phyloP scores from a whole-genome alignment of 2,113 vertebrate species.

The Triplophysa siluroides region DNA sequence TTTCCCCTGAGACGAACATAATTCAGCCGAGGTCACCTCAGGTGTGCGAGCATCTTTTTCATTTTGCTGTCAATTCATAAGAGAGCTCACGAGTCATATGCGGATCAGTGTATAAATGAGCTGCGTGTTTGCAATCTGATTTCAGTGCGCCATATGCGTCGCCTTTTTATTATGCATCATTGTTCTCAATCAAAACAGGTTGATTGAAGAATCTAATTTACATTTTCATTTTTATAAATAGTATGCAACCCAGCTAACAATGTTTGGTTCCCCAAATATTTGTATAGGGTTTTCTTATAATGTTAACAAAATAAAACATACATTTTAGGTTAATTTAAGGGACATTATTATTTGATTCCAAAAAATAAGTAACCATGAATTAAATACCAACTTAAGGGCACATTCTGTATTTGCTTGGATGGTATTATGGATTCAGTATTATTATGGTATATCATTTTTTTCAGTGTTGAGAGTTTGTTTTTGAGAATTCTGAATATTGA shows the following conservation, averaged over 20 bases:
- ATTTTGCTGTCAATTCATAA: slow-evolving; percentile 22
- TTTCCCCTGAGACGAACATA: not conserved
- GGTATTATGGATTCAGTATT: too few species aligned
- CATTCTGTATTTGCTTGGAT: too few species aligned
- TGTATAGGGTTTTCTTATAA: too few species aligned
- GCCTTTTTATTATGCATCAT: not conserved
- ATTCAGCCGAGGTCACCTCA: slow-evolving; percentile 22
- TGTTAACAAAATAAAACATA: too few species aligned
- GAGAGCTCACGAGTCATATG: slow-evolving; percentile 13
- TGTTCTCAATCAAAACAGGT: not conserved
- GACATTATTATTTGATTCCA: too few species aligned
- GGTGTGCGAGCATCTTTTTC: not conserved
- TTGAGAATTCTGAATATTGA: not conserved
- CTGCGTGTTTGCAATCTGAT: slow-evolving; percentile 20
- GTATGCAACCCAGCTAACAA: too few species aligned
- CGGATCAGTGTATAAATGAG: slow-evolving; percentile 24
- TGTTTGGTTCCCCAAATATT: too few species aligned
- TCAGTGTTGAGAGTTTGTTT: slow-evolving; percentile 10
- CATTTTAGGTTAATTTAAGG: too few species aligned
- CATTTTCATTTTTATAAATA: not conserved
- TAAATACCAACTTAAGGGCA: too few species aligned
- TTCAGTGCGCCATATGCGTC: not conserved
- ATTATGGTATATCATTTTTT: not conserved
- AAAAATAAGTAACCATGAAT: too few species aligned
- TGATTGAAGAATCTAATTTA: not conserved